These are phyloP conservation scores for Drosophila repletoides DNA, from an alignment of 1,140 invertebrate species.

Conservation along the genomic window DNA sequence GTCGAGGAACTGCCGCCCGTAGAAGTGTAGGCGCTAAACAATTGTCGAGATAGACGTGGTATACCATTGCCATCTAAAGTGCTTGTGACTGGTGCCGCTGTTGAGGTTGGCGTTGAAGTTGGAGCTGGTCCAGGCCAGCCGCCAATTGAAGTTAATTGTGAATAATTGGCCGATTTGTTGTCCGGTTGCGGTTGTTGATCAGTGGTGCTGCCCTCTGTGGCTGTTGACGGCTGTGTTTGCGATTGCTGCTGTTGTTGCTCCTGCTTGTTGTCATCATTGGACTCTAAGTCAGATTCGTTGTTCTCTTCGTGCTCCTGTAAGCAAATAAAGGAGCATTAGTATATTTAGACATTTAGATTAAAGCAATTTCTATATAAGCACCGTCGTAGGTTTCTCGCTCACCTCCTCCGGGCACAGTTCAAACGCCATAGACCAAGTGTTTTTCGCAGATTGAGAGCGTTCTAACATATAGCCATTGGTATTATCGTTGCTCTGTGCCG, in stretches of 20 bases:
- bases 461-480: slow-evolving; percentile 97
- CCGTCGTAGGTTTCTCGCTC: slow-evolving; percentile 63
- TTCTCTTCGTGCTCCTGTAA: slow-evolving; percentile 77
- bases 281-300: slow-evolving; percentile 79
- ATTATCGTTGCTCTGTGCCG: slow-evolving; percentile 96
- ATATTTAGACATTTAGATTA: neutral
- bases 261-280: slow-evolving; percentile 68
- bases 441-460: slow-evolving; percentile 95
- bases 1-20: slow-evolving; percentile 5
- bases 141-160: slow-evolving; percentile 33
- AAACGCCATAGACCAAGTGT: slow-evolving; percentile 92
- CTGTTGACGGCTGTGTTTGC: slow-evolving; percentile 19
- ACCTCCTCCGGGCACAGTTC: slow-evolving; percentile 92
- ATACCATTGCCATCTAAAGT: slow-evolving; percentile 46
- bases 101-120: slow-evolving; percentile 23
- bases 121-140: slow-evolving; percentile 51
- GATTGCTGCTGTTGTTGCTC: slow-evolving; percentile 32
- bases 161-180: slow-evolving; percentile 37
- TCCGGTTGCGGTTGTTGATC: slow-evolving; percentile 28
- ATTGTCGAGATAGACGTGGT: slow-evolving; percentile 54
- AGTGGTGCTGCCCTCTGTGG: neutral
- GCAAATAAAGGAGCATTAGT: slow-evolving; percentile 5
- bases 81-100: neutral
- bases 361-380: slow-evolving; percentile 25
- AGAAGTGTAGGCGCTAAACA: slow-evolving; percentile 49